Conservation (phyloP, 2,113 vertebrate species). For the Sturnira hondurensis region DNA sequence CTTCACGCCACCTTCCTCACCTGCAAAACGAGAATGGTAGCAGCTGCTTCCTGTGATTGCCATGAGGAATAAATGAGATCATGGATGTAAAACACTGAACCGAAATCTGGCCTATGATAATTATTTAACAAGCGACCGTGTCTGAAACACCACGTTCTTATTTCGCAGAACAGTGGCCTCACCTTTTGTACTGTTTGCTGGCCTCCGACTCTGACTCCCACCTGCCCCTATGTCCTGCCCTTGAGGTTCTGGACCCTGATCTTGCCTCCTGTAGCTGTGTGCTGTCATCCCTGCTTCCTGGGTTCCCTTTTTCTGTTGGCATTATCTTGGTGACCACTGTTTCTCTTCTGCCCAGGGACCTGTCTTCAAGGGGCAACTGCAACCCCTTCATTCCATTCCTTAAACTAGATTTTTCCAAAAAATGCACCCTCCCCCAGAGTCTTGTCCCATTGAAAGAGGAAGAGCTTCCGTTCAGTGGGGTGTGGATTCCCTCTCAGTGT, state of each 20-base stretch:
- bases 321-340: not conserved
- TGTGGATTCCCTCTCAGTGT: not conserved
- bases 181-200: too few species aligned
- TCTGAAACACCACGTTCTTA: not conserved
- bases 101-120: not conserved
- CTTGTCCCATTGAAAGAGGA: not conserved
- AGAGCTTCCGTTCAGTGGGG: not conserved
- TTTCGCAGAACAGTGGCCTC: too few species aligned
- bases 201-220: not conserved
- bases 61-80: not conserved
- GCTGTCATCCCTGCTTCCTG: not conserved
- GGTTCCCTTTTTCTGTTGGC: not conserved
- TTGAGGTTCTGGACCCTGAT: not conserved
- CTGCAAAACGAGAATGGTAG: not conserved
- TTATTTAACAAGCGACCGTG: fast-evolving
- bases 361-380: not conserved
- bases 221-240: not conserved
- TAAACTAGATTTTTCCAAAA: not conserved
- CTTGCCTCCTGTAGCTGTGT: not conserved
- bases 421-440: not conserved
- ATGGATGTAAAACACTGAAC: not conserved
- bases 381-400: not conserved
- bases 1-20: not conserved
- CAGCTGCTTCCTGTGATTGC: not conserved
- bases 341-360: not conserved